Percentiles rank a stretch among this genome's conserved stretches.
phyloP scores from a whole-genome alignment of 2,797 vertebrate genomes.

The Danio aesculapii region DNA sequence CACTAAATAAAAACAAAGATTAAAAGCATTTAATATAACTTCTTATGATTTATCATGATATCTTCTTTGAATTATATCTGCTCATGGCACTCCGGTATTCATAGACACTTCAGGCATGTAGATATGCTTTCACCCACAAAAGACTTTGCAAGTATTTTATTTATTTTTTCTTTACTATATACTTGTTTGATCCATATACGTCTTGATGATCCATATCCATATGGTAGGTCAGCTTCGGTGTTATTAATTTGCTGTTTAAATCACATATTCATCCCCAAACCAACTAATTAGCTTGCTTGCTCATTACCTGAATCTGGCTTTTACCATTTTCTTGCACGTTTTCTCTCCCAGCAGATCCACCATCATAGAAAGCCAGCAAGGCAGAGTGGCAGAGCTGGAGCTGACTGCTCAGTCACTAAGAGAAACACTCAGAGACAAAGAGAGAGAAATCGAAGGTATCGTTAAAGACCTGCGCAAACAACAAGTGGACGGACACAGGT shows the following conservation, averaged over 20 bases:
- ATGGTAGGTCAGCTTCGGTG: not conserved
- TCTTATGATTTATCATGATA: not conserved
- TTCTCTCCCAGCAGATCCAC: slow-evolving; percentile 66
- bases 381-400: slow-evolving; percentile 74
- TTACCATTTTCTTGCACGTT: not conserved
- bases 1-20: not conserved
- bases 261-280: not conserved
- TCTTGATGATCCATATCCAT: not conserved
- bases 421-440: slow-evolving; percentile 73
- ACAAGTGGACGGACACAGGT: slow-evolving; percentile 79
- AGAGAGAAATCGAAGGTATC: slow-evolving; percentile 73
- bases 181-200: no score
- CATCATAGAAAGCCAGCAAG: slow-evolving; percentile 69
- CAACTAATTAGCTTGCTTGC: not conserved
- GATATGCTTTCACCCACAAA: not conserved
- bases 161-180: no score
- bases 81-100: not conserved
- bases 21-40: not conserved
- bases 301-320: not conserved
- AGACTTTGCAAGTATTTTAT: not conserved
- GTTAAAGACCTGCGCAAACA: slow-evolving; percentile 73
- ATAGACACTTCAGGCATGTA: not conserved
- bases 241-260: slow-evolving; percentile 1
- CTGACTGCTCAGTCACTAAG: slow-evolving; percentile 68
- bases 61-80: not conserved